Evolutionary conservation across 2,888 invertebrate species (phyloP), one percentile per base, ranked within the genome.

Genomic region (Limnephilus auricula): DNA sequence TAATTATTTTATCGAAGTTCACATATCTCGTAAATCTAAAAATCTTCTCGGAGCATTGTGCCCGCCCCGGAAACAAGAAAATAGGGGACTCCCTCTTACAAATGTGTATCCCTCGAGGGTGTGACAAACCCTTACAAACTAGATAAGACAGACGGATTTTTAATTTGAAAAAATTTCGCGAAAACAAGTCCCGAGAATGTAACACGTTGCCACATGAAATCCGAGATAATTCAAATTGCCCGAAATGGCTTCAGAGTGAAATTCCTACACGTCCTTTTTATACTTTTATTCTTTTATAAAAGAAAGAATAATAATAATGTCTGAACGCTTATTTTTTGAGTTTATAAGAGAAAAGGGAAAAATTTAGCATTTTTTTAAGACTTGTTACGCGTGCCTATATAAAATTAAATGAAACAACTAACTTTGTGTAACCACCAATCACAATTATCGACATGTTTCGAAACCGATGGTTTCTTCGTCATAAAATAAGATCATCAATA

Each of bases 121-220:
- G 65, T 65, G 65, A 65, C 65, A 65, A 65, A 65, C 65, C 65
- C 25, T 65, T 65, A 65, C 65, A 65, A 65, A 65, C 65, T 65
- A 65, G 65, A 65, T 65, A 65, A 65, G 65, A 65, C 65, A 65
- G 65, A 65, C 65, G 65, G 65, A 65, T 65, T 65, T 65, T 65
- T 65, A 65, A 65, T 65, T 65, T 65, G 65, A 65, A 65, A 65
- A 65, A 65, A 65, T 65, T 25, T 65, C 65, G 65, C 25, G 9
- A 65, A 65, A 65, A 65, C 65, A 65, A 65, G 65, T 65, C 65
- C 18, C 65, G 6, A 9, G 65, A 65, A 65, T 65, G 65, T 65
- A n/a, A n/a, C n/a, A 25, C 65, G n/a, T n/a, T 65, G 65, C 65
- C 65, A 65, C 65, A 65, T 25, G n/a, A 65, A 65, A 65, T 65